These are phyloP conservation scores for Anas platyrhynchos DNA, from an alignment of 2,113 vertebrate genomes.

Conservation along the genomic window DNA sequence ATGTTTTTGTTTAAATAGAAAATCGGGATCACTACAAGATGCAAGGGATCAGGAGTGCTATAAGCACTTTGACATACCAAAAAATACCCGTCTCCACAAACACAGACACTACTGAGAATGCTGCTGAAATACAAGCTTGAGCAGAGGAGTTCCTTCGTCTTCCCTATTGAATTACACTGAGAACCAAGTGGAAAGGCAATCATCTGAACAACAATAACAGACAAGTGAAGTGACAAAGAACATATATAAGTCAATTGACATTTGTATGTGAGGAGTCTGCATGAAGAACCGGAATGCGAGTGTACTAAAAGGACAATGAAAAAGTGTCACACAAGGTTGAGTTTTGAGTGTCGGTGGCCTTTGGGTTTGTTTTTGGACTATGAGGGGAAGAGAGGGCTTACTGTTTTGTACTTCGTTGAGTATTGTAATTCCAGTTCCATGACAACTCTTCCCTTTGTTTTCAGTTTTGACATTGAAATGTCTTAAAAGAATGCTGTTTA, in stretches of 20 bases:
- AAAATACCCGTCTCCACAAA: not conserved
- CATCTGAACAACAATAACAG: not conserved
- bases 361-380: not conserved
- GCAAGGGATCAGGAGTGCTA: rapidly evolving
- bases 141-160: not conserved
- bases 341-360: not conserved
- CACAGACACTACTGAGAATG: not conserved
- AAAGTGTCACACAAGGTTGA: not conserved
- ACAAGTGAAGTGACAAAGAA: not conserved
- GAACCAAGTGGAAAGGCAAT: not conserved
- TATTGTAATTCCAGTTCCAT: not conserved
- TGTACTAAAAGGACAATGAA: not conserved
- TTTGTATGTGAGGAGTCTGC: not conserved
- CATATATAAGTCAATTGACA: not conserved
- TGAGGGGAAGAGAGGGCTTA: not conserved
- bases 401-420: not conserved
- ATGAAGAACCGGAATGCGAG: not conserved
- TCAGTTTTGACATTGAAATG: not conserved
- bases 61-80: rapidly evolving
- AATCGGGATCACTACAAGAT: rapidly evolving
- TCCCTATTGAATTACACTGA: not conserved
- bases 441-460: not conserved
- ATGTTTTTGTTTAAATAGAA: not conserved
- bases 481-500: not conserved
- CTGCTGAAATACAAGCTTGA: not conserved